Evolutionary conservation across 2,888 invertebrate species (phyloP).

Genomic region (Podabrus alpinus): DNA sequence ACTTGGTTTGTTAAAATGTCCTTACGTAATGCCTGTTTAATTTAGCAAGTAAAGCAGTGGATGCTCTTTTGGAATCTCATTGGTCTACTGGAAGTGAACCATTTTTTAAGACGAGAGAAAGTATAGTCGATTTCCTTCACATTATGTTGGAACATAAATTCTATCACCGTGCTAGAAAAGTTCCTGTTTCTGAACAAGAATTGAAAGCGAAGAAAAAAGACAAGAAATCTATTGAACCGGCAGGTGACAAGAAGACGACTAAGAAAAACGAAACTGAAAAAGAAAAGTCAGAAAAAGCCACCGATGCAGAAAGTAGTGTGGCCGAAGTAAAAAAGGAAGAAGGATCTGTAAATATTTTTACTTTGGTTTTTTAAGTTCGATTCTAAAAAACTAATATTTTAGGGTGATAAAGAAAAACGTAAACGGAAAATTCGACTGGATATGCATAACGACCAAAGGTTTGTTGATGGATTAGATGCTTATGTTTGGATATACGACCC

Average conservation of each 20-base stretch:
- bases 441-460: slow-evolving; percentile 94
- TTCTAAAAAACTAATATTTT: slow-evolving; percentile 1
- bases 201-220: slow-evolving; percentile 63
- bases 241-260: slow-evolving; percentile 60
- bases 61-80: slow-evolving; percentile 87
- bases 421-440: slow-evolving; percentile 93
- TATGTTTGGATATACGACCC: slow-evolving; percentile 99
- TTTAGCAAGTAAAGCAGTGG: slow-evolving; percentile 83
- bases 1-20: neutral
- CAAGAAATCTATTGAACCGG: slow-evolving; percentile 54
- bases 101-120: slow-evolving; percentile 79
- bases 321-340: slow-evolving; percentile 58
- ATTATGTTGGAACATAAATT: slow-evolving; percentile 89
- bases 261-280: slow-evolving; percentile 46
- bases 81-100: slow-evolving; percentile 79
- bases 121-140: slow-evolving; percentile 80
- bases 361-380: neutral
- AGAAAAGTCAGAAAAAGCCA: slow-evolving; percentile 54
- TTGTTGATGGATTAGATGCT: slow-evolving; percentile 92
- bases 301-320: slow-evolving; percentile 60
- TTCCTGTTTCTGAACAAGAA: slow-evolving; percentile 74
- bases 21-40: slow-evolving; percentile 10
- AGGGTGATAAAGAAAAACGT: slow-evolving; percentile 67
- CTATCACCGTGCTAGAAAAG: slow-evolving; percentile 93
- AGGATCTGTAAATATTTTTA: slow-evolving; percentile 19